phyloP scores from a whole-genome alignment of 2,113 vertebrate genomes.

The Antechinus flavipes region DNA sequence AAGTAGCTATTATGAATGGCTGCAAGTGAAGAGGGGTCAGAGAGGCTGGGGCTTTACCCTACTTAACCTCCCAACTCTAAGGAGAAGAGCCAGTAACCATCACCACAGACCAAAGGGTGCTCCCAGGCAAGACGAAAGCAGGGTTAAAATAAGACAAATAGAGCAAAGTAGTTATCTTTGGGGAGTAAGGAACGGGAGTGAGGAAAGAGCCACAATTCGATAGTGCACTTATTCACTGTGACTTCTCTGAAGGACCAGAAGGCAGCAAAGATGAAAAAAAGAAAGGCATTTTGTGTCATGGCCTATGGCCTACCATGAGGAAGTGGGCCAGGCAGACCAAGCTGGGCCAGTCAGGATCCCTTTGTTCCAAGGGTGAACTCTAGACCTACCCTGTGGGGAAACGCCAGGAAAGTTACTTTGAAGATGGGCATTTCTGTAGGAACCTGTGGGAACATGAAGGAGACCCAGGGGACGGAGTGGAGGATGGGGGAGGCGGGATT shows the following conservation, averaged over 20 bases:
- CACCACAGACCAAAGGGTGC: not conserved
- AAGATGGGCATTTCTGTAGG: not conserved
- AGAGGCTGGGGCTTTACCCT: not conserved
- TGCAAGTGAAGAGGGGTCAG: not conserved
- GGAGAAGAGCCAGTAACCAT: not conserved
- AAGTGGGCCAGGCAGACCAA: not conserved
- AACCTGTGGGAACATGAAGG: not conserved
- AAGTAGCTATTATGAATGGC: not conserved
- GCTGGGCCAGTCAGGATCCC: not conserved
- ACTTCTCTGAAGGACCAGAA: conserved; percentile 60
- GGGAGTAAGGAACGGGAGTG: not conserved
- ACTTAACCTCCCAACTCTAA: not conserved
- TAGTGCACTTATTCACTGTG: conserved; percentile 2
- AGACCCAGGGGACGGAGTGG: not conserved
- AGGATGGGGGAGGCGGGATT: not conserved
- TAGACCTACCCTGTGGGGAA: not conserved
- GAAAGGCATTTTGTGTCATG: conserved; percentile 1
- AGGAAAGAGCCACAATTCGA: not conserved
- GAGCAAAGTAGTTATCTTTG: not conserved
- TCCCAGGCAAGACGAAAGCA: not conserved
- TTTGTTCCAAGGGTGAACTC: not conserved
- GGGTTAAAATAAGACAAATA: not conserved
- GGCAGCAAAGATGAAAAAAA: conserved; percentile 63
- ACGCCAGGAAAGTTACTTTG: not conserved
- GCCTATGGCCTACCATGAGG: not conserved